phyloP scores from a whole-genome alignment of 2,797 vertebrate species.

The Sebastes diploproa region DNA sequence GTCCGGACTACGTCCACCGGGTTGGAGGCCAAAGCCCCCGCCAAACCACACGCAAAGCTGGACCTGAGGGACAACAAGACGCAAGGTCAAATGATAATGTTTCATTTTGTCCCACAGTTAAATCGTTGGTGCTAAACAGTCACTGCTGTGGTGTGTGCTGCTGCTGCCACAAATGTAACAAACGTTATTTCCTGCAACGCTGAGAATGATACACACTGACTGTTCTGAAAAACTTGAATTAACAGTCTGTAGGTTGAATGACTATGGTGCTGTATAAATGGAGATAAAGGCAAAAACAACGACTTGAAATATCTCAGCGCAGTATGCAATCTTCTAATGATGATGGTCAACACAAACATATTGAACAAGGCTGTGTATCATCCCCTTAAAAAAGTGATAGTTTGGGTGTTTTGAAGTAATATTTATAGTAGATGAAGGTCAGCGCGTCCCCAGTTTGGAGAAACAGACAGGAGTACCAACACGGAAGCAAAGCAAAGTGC shows the following conservation, averaged over 20 bases:
- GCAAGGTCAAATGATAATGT: not conserved
- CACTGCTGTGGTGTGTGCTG: not conserved
- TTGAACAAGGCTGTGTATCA: not conserved
- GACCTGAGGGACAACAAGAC: slow-evolving; percentile 78
- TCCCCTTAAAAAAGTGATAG: no score
- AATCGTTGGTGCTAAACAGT: not conserved
- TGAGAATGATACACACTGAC: not conserved
- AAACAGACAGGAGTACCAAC: no score
- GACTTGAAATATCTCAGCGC: no score
- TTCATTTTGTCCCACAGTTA: not conserved
- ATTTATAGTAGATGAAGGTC: no score
- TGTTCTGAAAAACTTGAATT: not conserved
- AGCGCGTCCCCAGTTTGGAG: no score
- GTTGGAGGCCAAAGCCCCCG: slow-evolving; percentile 94
- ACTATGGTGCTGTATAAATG: not conserved
- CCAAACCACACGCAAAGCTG: slow-evolving; percentile 93
- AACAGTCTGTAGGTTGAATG: not conserved
- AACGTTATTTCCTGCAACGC: not conserved
- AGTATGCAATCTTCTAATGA: no score
- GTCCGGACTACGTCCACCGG: slow-evolving; percentile 96
- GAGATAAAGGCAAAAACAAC: not conserved
- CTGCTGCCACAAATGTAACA: not conserved
- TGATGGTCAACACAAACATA: no score
- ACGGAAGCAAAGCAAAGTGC: no score
- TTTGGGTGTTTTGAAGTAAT: no score